phyloP scores from a whole-genome alignment of 2,888 invertebrate genomes.

The Brenthis ino region DNA sequence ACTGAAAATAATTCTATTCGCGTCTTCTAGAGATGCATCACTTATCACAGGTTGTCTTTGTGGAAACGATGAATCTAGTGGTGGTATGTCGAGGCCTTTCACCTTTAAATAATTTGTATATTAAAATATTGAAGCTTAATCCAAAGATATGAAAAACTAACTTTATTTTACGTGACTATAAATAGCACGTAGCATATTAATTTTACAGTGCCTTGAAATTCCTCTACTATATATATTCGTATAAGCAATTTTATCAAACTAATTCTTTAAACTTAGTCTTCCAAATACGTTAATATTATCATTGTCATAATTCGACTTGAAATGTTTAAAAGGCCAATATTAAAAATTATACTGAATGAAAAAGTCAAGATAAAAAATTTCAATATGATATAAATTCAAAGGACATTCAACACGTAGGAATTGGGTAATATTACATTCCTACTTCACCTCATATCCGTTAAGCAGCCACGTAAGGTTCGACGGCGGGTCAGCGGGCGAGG shows the following conservation, averaged over 20 bases:
- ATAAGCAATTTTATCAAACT: too few species aligned
- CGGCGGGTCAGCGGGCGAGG: constrained; percentile 85
- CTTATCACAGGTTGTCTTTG: constrained; percentile 68
- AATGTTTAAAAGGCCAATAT: too few species aligned
- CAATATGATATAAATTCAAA: constrained; percentile 2
- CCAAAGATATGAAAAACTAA: too few species aligned
- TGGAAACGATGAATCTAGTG: constrained; percentile 59
- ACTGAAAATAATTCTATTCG: constrained; percentile 81
- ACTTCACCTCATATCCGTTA: constrained; percentile 83
- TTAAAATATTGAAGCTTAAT: constrained; percentile 1
- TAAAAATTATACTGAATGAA: too few species aligned
- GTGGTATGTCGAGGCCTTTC: constrained; percentile 73
- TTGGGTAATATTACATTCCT: constrained; percentile 12
- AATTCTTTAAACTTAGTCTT: too few species aligned
- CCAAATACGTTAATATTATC: too few species aligned
- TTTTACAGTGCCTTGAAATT: too few species aligned
- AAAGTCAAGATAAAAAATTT: too few species aligned
- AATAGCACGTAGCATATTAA: too few species aligned
- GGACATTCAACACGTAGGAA: not conserved
- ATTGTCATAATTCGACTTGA: too few species aligned
- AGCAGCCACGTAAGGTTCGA: constrained; percentile 86
- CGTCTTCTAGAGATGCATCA: constrained; percentile 76
- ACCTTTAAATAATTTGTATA: constrained; percentile 48
- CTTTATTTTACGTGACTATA: not conserved
- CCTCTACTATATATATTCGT: too few species aligned